phyloP scores from a whole-genome alignment of 1,140 invertebrate genomes.

The Zaprionus davidi region DNA sequence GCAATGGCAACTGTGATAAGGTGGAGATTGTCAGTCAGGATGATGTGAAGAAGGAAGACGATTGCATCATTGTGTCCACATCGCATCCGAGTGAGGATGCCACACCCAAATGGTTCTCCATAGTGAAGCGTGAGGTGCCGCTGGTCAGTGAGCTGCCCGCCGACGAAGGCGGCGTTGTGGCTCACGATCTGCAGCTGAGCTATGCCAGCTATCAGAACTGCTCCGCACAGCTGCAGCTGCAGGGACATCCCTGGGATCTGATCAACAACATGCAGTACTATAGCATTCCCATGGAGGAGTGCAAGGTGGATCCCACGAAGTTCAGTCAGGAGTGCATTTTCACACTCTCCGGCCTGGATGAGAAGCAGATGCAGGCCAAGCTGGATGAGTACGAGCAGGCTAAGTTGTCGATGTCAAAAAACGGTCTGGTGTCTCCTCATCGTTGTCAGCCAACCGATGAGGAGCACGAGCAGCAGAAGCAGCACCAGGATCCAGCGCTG shows the following conservation, averaged over 20 bases:
- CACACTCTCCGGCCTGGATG: constrained; percentile 86
- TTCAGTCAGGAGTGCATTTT: constrained; percentile 85
- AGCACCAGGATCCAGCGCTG: constrained; percentile 24
- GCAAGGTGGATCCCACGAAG: constrained; percentile 83
- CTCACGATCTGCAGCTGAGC: constrained; percentile 57
- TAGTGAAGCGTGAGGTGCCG: constrained; percentile 78
- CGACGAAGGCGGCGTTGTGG: constrained; percentile 56
- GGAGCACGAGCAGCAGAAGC: constrained; percentile 54
- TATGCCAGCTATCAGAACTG: constrained; percentile 83
- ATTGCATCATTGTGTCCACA: constrained; percentile 77
- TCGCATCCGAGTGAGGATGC: constrained; percentile 54
- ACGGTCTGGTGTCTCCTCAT: constrained; percentile 83
- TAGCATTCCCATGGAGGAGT: constrained; percentile 86
- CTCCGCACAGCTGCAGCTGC: constrained; percentile 84
- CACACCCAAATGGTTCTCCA: constrained; percentile 86
- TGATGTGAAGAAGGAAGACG: constrained; percentile 78
- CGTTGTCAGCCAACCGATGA: constrained; percentile 72
- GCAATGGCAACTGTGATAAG: constrained; percentile 78
- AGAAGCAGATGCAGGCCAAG: constrained; percentile 85
- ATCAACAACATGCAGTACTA: constrained; percentile 86
- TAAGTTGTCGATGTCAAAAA: constrained; percentile 72
- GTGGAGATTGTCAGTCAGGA: constrained; percentile 57
- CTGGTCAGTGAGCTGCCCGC: constrained; percentile 70
- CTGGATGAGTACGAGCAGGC: constrained; percentile 71
- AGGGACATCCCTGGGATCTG: constrained; percentile 87